Conservation (phyloP, 1,140 invertebrate species). For the Acromyrmex heyeri region DNA sequence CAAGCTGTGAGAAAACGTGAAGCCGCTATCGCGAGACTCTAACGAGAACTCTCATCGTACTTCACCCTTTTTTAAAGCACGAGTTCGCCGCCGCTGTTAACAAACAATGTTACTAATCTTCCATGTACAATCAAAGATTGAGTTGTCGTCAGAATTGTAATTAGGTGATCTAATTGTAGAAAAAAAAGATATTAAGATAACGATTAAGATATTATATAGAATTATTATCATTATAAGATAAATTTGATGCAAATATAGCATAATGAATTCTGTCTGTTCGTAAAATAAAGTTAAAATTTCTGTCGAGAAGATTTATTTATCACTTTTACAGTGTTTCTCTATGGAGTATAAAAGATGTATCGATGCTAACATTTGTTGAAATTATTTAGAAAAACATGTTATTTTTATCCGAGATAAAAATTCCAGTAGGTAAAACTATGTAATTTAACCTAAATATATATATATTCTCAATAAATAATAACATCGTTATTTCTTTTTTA, state of each 20-base stretch:
- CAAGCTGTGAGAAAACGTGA: conserved; percentile 21
- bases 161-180: not conserved
- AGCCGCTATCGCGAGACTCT: conserved; percentile 31
- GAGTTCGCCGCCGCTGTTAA: not conserved
- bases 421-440: too few species aligned
- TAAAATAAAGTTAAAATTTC: not conserved
- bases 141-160: not conserved
- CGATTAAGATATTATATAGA: not conserved
- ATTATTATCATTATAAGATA: not conserved
- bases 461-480: too few species aligned
- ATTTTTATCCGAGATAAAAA: not conserved
- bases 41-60: conserved; percentile 3
- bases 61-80: not conserved
- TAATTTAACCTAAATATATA: too few species aligned
- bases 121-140: not conserved
- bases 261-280: not conserved
- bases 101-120: not conserved
- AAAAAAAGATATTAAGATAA: not conserved
- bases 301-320: conserved; percentile 5
- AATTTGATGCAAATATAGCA: not conserved
- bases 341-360: not conserved
- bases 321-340: not conserved
- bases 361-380: not conserved
- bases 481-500: not conserved
- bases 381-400: not conserved